A percentile compares a stretch with the other conserved stretches of the same genome.
Conservation (phyloP, 1,140 invertebrate genomes). For the Drosophila melanogaster region DNA sequence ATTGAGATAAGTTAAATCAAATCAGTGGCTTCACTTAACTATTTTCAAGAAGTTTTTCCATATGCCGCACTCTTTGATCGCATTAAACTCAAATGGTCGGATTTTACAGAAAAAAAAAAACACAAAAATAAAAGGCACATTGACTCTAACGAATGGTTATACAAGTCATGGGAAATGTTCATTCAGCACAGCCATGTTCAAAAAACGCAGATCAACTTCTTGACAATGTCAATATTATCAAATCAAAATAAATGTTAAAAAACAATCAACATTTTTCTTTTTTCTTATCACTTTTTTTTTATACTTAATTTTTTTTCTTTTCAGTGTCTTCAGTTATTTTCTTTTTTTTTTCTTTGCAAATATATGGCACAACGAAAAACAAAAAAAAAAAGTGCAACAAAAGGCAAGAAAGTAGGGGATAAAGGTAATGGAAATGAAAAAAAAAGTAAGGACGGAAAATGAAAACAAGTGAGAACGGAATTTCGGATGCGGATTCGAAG, state of each 20-base stretch:
- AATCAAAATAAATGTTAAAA: conserved; percentile 58
- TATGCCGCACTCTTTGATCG: conserved; percentile 29
- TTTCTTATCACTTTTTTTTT: conserved; percentile 14
- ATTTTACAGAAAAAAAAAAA: conserved; percentile 40
- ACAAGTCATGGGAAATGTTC: conserved; percentile 48
- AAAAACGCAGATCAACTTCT: conserved; percentile 96
- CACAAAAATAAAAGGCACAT: conserved; percentile 69
- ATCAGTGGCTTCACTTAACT: conserved; percentile 31
- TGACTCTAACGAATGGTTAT: conserved; percentile 40
- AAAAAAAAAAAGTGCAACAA: conserved; percentile 48
- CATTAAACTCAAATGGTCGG: conserved; percentile 26
- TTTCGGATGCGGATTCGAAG: conserved; percentile 6
- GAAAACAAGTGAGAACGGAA: conserved; percentile 10
- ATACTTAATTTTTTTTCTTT: conserved; percentile 11
- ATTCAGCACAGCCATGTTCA: conserved; percentile 90
- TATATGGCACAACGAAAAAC: conserved; percentile 51
- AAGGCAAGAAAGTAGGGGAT: conserved; percentile 38
- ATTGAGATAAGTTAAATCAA: conserved; percentile 36
- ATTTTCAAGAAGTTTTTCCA: conserved; percentile 84
- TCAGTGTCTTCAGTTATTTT: conserved; percentile 4
- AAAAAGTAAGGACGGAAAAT: conserved; percentile 26
- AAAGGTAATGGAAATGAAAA: conserved; percentile 17
- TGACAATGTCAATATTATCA: conserved; percentile 87
- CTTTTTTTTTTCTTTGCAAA: conserved; percentile 8
- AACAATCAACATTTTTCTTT: conserved; percentile 40